phyloP scores from a whole-genome alignment of 1,140 invertebrate species.

The Antheraea mylitta region DNA sequence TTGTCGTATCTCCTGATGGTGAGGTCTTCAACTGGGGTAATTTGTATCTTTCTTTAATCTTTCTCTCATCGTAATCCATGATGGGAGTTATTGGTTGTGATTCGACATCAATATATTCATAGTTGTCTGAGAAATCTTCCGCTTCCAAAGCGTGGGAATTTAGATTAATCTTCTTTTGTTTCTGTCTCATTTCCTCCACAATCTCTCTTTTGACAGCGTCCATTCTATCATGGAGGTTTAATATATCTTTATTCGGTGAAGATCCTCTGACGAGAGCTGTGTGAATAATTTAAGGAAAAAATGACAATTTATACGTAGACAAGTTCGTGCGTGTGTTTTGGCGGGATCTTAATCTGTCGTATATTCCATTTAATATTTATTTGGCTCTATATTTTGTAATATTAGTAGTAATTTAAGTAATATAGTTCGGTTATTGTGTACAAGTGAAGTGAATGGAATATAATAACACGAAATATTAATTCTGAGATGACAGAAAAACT shows the following conservation, averaged over 20 bases:
- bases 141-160: no score
- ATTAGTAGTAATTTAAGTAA: no score
- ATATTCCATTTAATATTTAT: no score
- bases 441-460: no score
- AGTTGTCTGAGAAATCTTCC: neutral
- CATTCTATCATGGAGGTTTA: neutral
- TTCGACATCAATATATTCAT: constrained; percentile 20
- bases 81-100: constrained; percentile 33
- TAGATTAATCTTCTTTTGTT: neutral
- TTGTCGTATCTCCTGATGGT: neutral
- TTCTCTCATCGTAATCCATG: constrained; percentile 13
- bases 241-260: neutral
- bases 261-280: neutral
- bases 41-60: constrained; percentile 19
- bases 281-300: neutral
- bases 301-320: no score
- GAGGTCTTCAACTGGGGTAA: constrained; percentile 17
- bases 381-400: no score
- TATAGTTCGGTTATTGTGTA: no score
- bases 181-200: neutral
- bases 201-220: neutral
- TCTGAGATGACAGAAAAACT: no score
- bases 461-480: no score
- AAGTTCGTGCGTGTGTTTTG: no score
- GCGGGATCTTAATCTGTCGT: no score